Evolutionary conservation across 2,113 vertebrate genomes (phyloP), one percentile per base, ranked within the genome.

Genomic region (Donacobius atricapilla): DNA sequence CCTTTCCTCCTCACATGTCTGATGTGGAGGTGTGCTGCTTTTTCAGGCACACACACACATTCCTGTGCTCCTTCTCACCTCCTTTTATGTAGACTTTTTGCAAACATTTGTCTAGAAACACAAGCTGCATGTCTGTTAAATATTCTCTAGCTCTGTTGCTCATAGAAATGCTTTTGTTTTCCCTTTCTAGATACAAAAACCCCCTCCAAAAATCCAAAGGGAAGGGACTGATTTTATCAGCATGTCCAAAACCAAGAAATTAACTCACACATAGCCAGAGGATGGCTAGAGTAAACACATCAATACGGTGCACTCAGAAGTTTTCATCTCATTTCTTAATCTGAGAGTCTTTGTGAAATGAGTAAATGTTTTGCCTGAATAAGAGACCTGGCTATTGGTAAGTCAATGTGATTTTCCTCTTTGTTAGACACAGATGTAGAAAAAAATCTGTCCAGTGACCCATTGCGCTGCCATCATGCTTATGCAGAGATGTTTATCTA

Each of bases 71-170:
- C 53, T 89, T 73, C 72, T 70, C 77, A 81, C 21, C 39, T 87
- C 27, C 33, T 81, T 56, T 78, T 48, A 22, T 2, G 6, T 31
- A 84, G 79, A 79, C 53, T 90, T 91, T 24, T 53, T 94, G 64
- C 58, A 86, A 69, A 91, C 70, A 19, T 97, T 97, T 54, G 47
- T 86, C 80, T 95, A 82, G 86, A 90, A 88, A 87, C 64, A 75
- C 63, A 82, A 87, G 57, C 40, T 87, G 13, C 33, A 2, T 64
- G n/a, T 45, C 79, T 93, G 45, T 87, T 96, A 93, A 96, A 93
- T n/a, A 13, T 66, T 37, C 27, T 66, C 33, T 45, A 20, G 35
- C 15, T 31, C 19, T 30, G 9, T 50, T 69, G 44, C 31, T 76
- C 48, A 31, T 2, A 53, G 42, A 84, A 75, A 61, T 50, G 6